phyloP scores from a whole-genome alignment of 2,113 vertebrate species.

The Beaufortia kweichowensis region DNA sequence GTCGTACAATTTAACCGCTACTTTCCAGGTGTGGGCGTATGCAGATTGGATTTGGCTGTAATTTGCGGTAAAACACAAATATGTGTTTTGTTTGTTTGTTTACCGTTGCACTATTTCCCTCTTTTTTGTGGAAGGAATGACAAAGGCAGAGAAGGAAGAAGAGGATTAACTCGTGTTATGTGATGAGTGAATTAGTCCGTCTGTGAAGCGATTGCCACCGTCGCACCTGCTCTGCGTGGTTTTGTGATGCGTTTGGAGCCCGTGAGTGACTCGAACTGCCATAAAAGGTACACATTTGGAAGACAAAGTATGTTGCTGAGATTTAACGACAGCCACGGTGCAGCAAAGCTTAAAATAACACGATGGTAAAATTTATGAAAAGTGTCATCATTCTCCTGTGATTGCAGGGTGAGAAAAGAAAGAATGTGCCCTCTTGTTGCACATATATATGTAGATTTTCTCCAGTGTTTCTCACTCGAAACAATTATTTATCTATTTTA shows the following conservation, averaged over 20 bases:
- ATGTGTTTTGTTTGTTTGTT: constrained; percentile 44
- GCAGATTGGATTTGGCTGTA: constrained; percentile 34
- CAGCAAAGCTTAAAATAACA: constrained; percentile 74
- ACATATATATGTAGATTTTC: neutral
- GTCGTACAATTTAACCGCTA: constrained; percentile 24
- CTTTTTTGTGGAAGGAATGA: constrained; percentile 17
- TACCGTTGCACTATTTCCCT: constrained; percentile 4
- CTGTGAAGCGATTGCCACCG: constrained; percentile 52
- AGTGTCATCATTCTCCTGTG: constrained; percentile 66
- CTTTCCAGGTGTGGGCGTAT: constrained; percentile 46
- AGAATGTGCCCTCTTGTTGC: neutral
- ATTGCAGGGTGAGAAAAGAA: constrained; percentile 53
- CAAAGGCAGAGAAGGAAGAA: constrained; percentile 21
- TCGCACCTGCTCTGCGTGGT: constrained; percentile 48
- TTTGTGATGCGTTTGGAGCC: constrained; percentile 38
- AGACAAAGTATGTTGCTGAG: constrained; percentile 59
- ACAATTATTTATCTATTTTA: neutral
- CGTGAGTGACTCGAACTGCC: constrained; percentile 52
- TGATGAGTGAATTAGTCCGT: constrained; percentile 61
- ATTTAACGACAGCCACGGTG: constrained; percentile 68
- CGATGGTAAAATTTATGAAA: constrained; percentile 70
- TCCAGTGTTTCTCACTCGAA: neutral
- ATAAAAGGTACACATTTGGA: constrained; percentile 56
- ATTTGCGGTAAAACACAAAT: constrained; percentile 39
- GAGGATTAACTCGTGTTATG: constrained; percentile 54